These are phyloP conservation scores for Synanceia verrucosa DNA, from an alignment of 2,797 vertebrate species.

Conservation along the genomic window DNA sequence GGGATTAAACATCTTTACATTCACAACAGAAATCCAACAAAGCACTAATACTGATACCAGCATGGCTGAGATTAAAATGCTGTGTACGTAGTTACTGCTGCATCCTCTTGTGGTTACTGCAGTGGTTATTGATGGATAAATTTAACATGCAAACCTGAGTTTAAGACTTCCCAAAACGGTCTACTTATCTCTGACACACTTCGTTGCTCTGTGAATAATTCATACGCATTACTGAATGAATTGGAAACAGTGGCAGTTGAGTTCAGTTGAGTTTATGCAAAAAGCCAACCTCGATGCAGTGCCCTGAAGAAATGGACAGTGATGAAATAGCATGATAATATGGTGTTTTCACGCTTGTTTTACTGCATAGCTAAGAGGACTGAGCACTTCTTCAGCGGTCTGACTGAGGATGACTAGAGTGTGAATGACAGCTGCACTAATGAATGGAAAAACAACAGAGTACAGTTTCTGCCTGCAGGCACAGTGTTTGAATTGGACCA, in stretches of 20 bases:
- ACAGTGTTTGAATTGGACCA: too few relatives aligned
- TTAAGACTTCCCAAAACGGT: neutral
- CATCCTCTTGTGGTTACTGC: neutral
- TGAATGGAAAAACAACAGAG: too few relatives aligned
- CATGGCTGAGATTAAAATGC: slow-evolving; percentile 12
- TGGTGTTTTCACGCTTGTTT: neutral
- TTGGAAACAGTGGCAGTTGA: neutral
- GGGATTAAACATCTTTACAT: slow-evolving; percentile 39
- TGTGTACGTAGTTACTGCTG: neutral
- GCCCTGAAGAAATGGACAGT: neutral
- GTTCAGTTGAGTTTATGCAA: neutral
- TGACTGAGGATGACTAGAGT: neutral
- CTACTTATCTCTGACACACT: neutral
- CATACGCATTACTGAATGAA: neutral
- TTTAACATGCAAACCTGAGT: neutral
- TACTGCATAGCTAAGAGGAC: neutral
- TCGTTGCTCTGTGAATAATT: neutral
- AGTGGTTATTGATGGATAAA: neutral
- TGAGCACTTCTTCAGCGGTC: neutral
- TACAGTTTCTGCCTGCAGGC: too few relatives aligned
- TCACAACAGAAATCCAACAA: slow-evolving; percentile 18
- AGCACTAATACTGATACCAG: neutral
- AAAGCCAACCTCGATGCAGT: neutral
- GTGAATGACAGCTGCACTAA: neutral
- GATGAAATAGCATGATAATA: neutral